These are phyloP conservation scores for Drosophila robusta DNA, from an alignment of 2,888 invertebrate species.

Conservation along the genomic window DNA sequence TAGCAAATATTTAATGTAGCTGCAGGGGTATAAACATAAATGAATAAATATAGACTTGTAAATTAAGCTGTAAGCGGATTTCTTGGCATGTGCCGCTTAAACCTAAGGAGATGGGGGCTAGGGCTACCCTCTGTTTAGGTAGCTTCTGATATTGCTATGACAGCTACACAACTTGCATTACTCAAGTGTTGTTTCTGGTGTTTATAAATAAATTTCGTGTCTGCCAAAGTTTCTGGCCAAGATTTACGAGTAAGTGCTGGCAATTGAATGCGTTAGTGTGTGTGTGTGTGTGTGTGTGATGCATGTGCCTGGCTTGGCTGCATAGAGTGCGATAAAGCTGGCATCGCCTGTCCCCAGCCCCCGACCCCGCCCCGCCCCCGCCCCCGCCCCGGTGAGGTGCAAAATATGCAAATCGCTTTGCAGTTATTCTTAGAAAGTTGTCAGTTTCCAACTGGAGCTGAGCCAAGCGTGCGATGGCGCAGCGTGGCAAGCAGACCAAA, in stretches of 20 bases:
- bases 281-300: conserved; percentile 11
- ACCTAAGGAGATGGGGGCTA: not conserved
- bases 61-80: conserved; percentile 8
- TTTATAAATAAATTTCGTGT: conserved; percentile 72
- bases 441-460: conserved; percentile 59
- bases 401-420: conserved; percentile 78
- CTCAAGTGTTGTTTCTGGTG: conserved; percentile 61
- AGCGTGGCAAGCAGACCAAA: conserved; percentile 33
- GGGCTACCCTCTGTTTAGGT: conserved; percentile 11
- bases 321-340: conserved; percentile 70
- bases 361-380: not conserved
- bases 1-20: not conserved
- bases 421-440: conserved; percentile 79
- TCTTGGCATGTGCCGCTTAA: conserved; percentile 18
- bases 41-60: conserved; percentile 1
- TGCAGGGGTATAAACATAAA: not conserved
- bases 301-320: conserved; percentile 58
- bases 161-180: conserved; percentile 55
- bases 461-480: conserved; percentile 58
- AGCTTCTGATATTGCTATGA: conserved; percentile 42
- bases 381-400: conserved; percentile 25
- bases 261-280: conserved; percentile 36
- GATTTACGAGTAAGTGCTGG: conserved; percentile 60
- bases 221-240: conserved; percentile 72
- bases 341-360: conserved; percentile 6